A percentile compares a stretch with the other conserved stretches of the same genome.
Conservation (phyloP, 2,888 invertebrate species). For the Cepaea hortensis region DNA sequence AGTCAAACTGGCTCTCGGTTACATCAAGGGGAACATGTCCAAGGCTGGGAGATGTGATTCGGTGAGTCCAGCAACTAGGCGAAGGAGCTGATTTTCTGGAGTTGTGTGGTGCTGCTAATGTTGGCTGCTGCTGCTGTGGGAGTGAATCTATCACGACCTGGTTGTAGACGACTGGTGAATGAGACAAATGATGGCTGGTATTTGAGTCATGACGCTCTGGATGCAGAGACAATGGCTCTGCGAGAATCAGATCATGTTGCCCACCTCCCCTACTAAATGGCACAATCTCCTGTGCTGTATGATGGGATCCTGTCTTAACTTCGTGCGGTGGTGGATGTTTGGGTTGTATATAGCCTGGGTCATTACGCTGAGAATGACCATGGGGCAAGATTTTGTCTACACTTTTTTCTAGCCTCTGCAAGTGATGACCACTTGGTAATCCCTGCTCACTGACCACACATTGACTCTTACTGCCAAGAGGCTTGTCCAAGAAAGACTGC, state of each 20-base stretch:
- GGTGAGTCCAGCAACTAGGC: background rate
- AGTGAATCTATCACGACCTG: background rate
- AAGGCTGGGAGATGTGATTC: background rate
- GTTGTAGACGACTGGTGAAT: background rate
- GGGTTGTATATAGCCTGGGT: conserved; percentile 2
- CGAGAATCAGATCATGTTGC: background rate
- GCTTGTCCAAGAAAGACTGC: background rate
- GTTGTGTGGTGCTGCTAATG: background rate
- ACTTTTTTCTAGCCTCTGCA: conserved; percentile 65
- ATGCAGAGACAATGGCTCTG: background rate
- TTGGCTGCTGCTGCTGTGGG: background rate
- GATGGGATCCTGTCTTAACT: background rate
- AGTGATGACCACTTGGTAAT: conserved; percentile 48
- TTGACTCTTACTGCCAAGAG: background rate
- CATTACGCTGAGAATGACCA: conserved; percentile 15
- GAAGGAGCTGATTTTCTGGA: background rate
- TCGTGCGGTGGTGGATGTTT: conserved; percentile 28
- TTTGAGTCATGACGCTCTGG: background rate
- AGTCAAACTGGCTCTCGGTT: background rate
- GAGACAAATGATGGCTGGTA: background rate
- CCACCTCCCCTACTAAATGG: background rate
- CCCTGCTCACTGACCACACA: conserved; percentile 25
- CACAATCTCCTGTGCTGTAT: background rate
- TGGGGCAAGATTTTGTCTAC: conserved; percentile 53
- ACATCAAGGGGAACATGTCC: background rate